Base-by-base conservation (phyloP, 2,113 vertebrate species). In the Arizona elegans region DNA sequence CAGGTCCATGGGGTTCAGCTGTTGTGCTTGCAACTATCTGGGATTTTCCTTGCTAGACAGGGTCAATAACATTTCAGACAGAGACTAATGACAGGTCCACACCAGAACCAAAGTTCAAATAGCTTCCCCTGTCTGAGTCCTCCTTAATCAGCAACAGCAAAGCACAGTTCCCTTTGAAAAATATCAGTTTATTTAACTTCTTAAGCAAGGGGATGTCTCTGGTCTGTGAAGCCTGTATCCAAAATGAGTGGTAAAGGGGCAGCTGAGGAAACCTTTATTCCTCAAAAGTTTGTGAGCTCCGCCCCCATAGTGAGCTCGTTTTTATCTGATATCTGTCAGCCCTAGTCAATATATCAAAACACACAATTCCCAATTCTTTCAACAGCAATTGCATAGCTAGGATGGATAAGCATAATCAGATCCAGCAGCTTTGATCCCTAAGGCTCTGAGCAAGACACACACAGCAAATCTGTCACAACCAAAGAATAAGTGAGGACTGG, bases 331-430 rank as follows among this genome's bases (percentile, higher is more conserved):
- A 62, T 93, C 75, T 90, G 81, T 87, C 88, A 91, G 3, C 15
- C 59, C 87, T 0, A 0, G 8, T 43, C 50, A 62, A 38, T 91
- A 87, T 12, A 70, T 86, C 75, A 87, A 86, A 87, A 54, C 55
- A 70, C 56, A 56, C 62, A 87, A 75, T 87, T 90, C 56, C 29
- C 81, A 75, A 75, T 90, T 81, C 88, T 92, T 92, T 94, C 75
- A 65, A 89, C 88, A 65, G 47, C 55, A 85, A 2, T 62, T 62
- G 47, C 50, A 54, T 89, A 88, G 26, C 86, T 54, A 53, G 33
- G 23, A 9, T 75, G 86, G 93, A 87, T 56, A 93, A 87, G 89
- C 3, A 26, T 86, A 43, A 38, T 86, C 92, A 93, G 88, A 59
- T 86, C 55, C 92, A 90, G 70, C 21, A 65, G 47, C 33, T 58